Conservation (phyloP, 2,888 invertebrate species). For the Mesorhabditis sp. region DNA sequence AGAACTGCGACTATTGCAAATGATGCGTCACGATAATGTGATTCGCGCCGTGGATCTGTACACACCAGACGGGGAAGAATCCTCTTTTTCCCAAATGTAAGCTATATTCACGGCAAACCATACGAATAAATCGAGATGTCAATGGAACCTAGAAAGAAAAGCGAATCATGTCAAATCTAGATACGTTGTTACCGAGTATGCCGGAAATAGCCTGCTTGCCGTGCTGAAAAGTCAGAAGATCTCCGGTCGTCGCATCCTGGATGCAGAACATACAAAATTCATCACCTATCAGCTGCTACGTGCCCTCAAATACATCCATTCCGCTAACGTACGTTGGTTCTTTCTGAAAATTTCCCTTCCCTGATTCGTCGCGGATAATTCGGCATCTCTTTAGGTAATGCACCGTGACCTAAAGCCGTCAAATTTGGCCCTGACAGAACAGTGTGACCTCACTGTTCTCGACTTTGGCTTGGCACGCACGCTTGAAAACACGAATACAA, state of each 20-base stretch:
- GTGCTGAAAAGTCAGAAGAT: slow-evolving; percentile 59
- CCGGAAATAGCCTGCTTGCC: slow-evolving; percentile 43
- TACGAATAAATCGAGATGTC: too few relatives aligned
- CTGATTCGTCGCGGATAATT: neutral
- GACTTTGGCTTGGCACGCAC: slow-evolving; percentile 54
- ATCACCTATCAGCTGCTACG: slow-evolving; percentile 93
- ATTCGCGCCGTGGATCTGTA: slow-evolving; percentile 62
- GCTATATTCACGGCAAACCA: slow-evolving; percentile 10
- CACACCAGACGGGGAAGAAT: slow-evolving; percentile 39
- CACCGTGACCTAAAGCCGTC: slow-evolving; percentile 55
- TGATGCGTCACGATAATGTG: slow-evolving; percentile 99
- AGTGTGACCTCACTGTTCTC: slow-evolving; percentile 48
- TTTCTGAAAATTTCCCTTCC: neutral
- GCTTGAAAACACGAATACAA: slow-evolving; percentile 30
- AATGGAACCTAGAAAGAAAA: too few relatives aligned
- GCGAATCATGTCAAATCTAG: slow-evolving; percentile 22
- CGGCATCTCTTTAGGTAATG: slow-evolving; percentile 36
- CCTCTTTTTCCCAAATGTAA: slow-evolving; percentile 47
- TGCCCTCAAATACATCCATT: slow-evolving; percentile 72
- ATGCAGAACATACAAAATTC: slow-evolving; percentile 96
- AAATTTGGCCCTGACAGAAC: slow-evolving; percentile 44
- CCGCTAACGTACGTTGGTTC: slow-evolving; percentile 42
- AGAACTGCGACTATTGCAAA: slow-evolving; percentile 87
- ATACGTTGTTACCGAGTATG: slow-evolving; percentile 53
- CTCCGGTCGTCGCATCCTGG: slow-evolving; percentile 69